These are phyloP conservation scores for Esox masquinongy DNA, from an alignment of 2,797 vertebrate genomes.

Conservation along the genomic window DNA sequence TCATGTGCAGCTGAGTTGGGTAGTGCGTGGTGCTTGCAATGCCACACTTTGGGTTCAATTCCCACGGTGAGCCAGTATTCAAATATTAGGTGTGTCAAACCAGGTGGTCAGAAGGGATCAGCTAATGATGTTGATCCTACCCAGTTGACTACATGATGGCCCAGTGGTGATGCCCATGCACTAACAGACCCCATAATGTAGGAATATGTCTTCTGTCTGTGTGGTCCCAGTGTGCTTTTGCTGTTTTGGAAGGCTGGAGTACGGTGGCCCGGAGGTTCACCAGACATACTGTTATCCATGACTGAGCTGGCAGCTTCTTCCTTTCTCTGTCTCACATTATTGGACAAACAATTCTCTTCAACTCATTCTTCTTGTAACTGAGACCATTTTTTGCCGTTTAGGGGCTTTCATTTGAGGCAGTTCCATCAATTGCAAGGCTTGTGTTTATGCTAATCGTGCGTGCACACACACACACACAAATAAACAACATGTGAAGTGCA, in stretches of 20 bases:
- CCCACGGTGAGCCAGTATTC: no score
- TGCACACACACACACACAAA: background rate
- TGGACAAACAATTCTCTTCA: constrained; percentile 24
- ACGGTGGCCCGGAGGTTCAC: constrained; percentile 28
- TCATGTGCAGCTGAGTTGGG: no score
- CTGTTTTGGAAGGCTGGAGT: background rate
- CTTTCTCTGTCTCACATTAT: constrained; percentile 36
- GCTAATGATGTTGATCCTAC: no score
- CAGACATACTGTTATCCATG: constrained; percentile 45
- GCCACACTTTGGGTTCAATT: no score
- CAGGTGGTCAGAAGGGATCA: no score
- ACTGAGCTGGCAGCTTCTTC: constrained; percentile 17
- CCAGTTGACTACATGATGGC: no score
- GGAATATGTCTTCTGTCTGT: no score
- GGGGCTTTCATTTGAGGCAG: background rate
- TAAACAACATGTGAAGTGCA: background rate
- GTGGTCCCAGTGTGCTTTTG: background rate
- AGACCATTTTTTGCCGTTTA: background rate
- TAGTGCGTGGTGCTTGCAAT: no score
- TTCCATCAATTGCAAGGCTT: background rate
- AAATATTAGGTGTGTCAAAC: no score
- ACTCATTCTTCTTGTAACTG: constrained; percentile 32
- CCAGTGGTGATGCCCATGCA: no score
- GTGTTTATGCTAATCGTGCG: constrained; percentile 2
- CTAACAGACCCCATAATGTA: no score